These are phyloP conservation scores for Tinea semifulvella DNA, from an alignment of 2,888 invertebrate species.

Conservation along the genomic window DNA sequence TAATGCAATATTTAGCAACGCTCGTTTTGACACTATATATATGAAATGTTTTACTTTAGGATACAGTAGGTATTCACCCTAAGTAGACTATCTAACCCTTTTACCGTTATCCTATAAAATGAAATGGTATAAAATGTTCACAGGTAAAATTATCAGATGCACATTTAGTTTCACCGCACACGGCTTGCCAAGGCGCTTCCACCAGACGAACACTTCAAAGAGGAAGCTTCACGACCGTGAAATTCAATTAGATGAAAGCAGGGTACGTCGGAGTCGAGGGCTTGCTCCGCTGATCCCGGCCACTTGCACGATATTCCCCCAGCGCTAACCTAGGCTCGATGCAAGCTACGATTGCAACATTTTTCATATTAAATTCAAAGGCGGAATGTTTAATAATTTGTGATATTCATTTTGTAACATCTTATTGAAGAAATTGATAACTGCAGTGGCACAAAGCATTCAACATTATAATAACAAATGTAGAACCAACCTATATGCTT, in stretches of 20 bases:
- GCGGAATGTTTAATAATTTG: not conserved
- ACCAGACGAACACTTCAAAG: conserved; percentile 41
- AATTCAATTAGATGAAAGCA: conserved; percentile 40
- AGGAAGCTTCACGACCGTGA: conserved; percentile 34
- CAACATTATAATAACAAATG: no score
- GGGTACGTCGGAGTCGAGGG: conserved; percentile 23
- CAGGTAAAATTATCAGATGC: conserved; percentile 4
- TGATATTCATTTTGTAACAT: not conserved
- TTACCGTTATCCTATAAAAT: conserved; percentile 2
- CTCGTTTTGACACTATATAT: no score
- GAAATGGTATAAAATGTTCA: not conserved
- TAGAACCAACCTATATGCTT: no score
- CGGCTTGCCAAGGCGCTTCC: conserved; percentile 25
- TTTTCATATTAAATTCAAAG: conserved; percentile 8
- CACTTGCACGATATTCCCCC: conserved; percentile 16
- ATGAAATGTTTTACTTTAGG: no score
- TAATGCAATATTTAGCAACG: no score
- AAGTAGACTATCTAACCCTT: no score
- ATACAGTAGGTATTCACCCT: no score
- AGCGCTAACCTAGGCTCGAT: conserved; percentile 8
- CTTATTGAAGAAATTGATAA: not conserved
- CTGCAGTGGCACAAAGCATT: no score
- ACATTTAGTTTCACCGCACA: conserved; percentile 28
- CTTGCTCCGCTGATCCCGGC: conserved; percentile 21
- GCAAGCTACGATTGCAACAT: not conserved